Conservation (phyloP, 2,113 vertebrate species). For the Podilymbus podiceps region DNA sequence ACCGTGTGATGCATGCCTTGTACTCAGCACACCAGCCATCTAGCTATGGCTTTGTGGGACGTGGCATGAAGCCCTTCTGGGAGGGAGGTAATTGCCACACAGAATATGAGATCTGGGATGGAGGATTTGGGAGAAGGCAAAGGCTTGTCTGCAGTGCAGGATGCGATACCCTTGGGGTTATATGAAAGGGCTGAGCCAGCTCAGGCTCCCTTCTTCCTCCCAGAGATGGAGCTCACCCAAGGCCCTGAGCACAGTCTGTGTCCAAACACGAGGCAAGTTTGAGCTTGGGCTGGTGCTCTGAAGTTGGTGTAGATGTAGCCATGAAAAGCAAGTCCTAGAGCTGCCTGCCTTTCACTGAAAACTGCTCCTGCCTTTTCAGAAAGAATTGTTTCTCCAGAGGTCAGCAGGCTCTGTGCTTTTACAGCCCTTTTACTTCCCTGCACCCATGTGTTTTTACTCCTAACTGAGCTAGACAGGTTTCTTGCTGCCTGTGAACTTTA, state of each 20-base stretch:
- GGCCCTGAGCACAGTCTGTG: constrained; percentile 8
- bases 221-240: constrained; percentile 15
- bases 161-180: not conserved
- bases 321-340: not conserved
- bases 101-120: not conserved
- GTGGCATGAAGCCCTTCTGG: not conserved
- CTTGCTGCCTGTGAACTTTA: not conserved
- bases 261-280: constrained; percentile 44
- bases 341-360: not conserved
- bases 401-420: not conserved
- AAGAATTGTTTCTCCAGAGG: not conserved
- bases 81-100: not conserved
- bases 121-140: not conserved
- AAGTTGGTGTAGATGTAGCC: not conserved
- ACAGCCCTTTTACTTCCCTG: not conserved
- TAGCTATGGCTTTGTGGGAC: not conserved
- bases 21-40: not conserved
- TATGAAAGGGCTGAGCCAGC: not conserved
- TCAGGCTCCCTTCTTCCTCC: not conserved
- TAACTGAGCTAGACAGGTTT: not conserved
- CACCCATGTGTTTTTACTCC: not conserved
- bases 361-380: not conserved
- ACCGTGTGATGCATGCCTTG: fast-evolving
- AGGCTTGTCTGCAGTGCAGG: not conserved
- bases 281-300: constrained; percentile 7